Evolutionary conservation across 2,888 invertebrate species (phyloP).

Genomic region (Hypsopygia costalis): DNA sequence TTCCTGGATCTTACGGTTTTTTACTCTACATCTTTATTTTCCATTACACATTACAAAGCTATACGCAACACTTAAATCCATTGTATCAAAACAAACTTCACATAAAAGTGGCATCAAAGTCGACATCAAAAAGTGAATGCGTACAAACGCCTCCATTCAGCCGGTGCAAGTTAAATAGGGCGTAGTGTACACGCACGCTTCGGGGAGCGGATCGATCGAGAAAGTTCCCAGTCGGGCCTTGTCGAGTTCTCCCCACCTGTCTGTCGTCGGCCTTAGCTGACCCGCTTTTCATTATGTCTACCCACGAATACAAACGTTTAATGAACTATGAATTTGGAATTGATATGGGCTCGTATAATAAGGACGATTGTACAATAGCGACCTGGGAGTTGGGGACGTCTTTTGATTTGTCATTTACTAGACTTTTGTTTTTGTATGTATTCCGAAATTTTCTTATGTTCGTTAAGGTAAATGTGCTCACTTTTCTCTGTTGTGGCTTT

Average conservation of each 20-base stretch:
- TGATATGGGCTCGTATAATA: constrained; percentile 1
- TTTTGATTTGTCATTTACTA: too few relatives aligned
- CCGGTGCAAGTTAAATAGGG: constrained; percentile 2
- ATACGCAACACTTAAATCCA: too few relatives aligned
- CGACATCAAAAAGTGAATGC: constrained; percentile 5
- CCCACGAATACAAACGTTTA: constrained; percentile 7
- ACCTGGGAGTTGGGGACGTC: background rate
- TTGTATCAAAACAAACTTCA: too few relatives aligned
- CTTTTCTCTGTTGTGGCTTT: too few relatives aligned
- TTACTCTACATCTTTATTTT: too few relatives aligned
- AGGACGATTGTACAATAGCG: background rate
- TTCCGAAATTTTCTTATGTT: too few relatives aligned
- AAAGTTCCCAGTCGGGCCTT: constrained; percentile 20
- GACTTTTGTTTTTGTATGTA: too few relatives aligned
- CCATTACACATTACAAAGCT: too few relatives aligned
- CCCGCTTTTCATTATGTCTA: constrained; percentile 23
- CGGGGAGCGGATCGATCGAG: constrained; percentile 27
- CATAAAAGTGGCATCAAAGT: constrained; percentile 8
- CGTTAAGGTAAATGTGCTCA: too few relatives aligned
- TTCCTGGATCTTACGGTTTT: too few relatives aligned
- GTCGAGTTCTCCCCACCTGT: constrained; percentile 22
- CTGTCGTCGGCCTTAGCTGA: constrained; percentile 22
- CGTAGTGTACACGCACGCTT: constrained; percentile 13
- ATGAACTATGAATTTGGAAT: constrained; percentile 12
- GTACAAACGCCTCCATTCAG: constrained; percentile 5